phyloP scores from a whole-genome alignment of 1,140 invertebrate species.

The Phenacoccus solenopsis region DNA sequence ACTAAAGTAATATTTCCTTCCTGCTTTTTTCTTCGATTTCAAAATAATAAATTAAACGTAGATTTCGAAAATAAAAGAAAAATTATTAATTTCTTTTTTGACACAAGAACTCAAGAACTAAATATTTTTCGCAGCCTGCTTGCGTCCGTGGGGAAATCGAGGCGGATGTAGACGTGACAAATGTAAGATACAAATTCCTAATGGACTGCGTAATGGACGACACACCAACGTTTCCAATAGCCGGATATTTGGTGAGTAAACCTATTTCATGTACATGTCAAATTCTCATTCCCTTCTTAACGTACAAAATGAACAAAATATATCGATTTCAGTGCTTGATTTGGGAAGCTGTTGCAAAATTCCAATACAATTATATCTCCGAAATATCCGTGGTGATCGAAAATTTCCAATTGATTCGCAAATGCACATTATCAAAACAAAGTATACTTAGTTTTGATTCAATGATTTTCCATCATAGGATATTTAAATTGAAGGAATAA shows the following conservation, averaged over 20 bases:
- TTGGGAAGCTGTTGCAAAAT: conserved; percentile 20
- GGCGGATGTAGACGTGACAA: conserved; percentile 9
- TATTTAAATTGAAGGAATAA: no score
- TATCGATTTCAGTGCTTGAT: conserved; percentile 4
- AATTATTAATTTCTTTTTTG: no score
- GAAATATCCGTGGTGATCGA: conserved; percentile 13
- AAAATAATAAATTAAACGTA: no score
- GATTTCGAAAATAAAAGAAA: no score
- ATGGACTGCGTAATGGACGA: conserved; percentile 14
- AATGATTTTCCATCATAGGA: no score
- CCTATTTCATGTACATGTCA: neutral
- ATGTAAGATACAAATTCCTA: neutral
- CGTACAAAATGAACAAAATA: no score
- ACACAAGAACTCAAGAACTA: no score
- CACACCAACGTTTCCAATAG: conserved; percentile 3
- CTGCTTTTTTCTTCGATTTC: no score
- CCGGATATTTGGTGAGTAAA: conserved; percentile 20
- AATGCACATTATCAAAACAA: neutral
- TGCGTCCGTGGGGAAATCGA: conserved; percentile 4
- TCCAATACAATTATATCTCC: neutral
- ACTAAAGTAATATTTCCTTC: no score
- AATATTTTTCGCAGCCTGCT: neutral
- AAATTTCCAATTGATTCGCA: conserved; percentile 16
- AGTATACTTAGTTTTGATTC: no score
- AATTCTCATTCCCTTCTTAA: neutral